These are phyloP conservation scores for Hydrozoanthus tunicans DNA, from an alignment of 64 coral and sea anemone species.

Conservation along the genomic window DNA sequence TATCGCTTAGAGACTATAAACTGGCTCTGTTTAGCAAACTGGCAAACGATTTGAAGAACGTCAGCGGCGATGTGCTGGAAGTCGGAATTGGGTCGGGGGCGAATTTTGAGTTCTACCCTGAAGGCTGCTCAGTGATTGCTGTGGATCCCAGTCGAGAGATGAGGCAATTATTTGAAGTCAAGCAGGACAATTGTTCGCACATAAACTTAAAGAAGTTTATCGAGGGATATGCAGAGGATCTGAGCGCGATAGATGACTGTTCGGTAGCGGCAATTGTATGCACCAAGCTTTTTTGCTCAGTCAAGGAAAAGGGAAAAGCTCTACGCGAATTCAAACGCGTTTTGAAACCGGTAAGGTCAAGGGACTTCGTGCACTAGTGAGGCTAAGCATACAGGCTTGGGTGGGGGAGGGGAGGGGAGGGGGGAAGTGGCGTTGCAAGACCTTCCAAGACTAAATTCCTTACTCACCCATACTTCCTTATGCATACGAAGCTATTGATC, in stretches of 20 bases:
- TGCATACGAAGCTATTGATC: too few relatives aligned
- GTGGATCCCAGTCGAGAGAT: conserved; percentile 23
- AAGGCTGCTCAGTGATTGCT: conserved; percentile 56
- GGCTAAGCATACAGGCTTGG: too few relatives aligned
- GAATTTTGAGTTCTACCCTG: conserved; percentile 55
- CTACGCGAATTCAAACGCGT: conserved; percentile 59
- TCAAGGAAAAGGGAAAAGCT: conserved; percentile 16
- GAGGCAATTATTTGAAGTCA: background rate
- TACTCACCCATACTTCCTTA: too few relatives aligned
- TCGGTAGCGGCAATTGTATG: conserved; percentile 57
- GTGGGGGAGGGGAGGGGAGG: too few relatives aligned
- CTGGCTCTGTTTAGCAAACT: conserved; percentile 40
- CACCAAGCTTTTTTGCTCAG: conserved; percentile 19
- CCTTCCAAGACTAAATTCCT: too few relatives aligned
- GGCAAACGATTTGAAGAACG: background rate
- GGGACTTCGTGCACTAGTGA: too few relatives aligned
- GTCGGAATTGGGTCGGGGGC: conserved; percentile 53
- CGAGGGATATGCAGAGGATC: conserved; percentile 23
- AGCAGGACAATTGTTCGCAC: background rate
- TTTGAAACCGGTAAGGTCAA: conserved; percentile 51
- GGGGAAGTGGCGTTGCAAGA: too few relatives aligned
- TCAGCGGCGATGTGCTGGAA: conserved; percentile 55
- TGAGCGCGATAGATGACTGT: conserved; percentile 23
- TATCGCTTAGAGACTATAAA: background rate
- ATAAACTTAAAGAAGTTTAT: conserved; percentile 49